A percentile compares a stretch with the other conserved stretches of the same genome.
Conservation (phyloP, 1,140 invertebrate genomes). For the Phymorhynchus buccinoides region DNA sequence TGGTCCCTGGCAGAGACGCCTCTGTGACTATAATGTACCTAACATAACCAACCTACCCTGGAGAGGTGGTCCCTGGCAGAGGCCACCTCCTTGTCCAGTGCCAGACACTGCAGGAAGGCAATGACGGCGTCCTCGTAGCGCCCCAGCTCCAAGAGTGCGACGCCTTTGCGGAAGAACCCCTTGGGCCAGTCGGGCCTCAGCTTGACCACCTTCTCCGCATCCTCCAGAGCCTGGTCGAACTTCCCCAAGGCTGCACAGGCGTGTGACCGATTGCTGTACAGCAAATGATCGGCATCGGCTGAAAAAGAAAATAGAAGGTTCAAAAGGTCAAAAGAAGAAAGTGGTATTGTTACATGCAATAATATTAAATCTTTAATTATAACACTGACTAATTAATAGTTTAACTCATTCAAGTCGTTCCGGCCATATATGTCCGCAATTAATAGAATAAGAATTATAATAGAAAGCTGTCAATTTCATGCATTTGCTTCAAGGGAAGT, state of each 20-base stretch:
- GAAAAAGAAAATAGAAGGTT: conserved; percentile 69
- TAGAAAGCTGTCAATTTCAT: too few species aligned
- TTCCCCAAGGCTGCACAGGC: conserved; percentile 79
- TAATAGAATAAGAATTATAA: too few species aligned
- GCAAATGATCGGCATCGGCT: conserved; percentile 82
- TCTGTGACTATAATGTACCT: too few species aligned
- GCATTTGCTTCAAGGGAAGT: too few species aligned
- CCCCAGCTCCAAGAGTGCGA: conserved; percentile 78
- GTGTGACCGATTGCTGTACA: conserved; percentile 81
- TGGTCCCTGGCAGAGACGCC: too few species aligned
- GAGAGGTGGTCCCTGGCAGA: conserved; percentile 72
- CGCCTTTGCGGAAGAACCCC: conserved; percentile 81
- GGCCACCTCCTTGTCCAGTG: conserved; percentile 74
- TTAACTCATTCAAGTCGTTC: too few species aligned
- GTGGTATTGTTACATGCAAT: not conserved
- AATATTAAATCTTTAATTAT: not conserved
- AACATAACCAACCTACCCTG: conserved; percentile 59
- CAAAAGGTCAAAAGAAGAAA: not conserved
- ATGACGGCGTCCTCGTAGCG: conserved; percentile 81
- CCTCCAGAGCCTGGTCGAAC: conserved; percentile 80
- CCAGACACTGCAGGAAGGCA: conserved; percentile 79
- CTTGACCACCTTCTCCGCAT: conserved; percentile 81
- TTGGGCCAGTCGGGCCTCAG: conserved; percentile 83
- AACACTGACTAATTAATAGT: not conserved
- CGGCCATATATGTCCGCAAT: too few species aligned